phyloP scores from a whole-genome alignment of 2,888 invertebrate species.

The Torymus tubicola region DNA sequence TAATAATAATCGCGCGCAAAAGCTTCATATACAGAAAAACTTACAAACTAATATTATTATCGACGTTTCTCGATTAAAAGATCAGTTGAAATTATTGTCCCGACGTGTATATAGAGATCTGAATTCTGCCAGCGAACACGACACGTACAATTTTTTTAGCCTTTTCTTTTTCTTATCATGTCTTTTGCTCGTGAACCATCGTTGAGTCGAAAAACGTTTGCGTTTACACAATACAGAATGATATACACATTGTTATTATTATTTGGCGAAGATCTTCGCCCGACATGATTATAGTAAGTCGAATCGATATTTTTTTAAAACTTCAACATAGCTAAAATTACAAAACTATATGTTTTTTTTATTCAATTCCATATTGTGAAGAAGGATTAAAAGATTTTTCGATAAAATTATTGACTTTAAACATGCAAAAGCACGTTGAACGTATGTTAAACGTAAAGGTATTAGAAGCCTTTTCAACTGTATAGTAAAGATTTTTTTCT shows the following conservation, averaged over 20 bases:
- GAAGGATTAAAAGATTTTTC: too few relatives aligned
- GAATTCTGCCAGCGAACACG: slow-evolving; percentile 48
- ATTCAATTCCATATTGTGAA: not conserved
- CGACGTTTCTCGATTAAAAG: slow-evolving; percentile 23
- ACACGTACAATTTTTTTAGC: slow-evolving; percentile 33
- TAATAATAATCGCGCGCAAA: slow-evolving; percentile 17
- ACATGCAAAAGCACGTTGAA: not conserved
- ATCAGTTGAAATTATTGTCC: slow-evolving; percentile 46
- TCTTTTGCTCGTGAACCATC: slow-evolving; percentile 10
- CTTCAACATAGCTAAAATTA: not conserved
- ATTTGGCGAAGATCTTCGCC: not conserved
- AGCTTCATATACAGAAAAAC: slow-evolving; percentile 25
- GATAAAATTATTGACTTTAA: not conserved
- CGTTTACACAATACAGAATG: slow-evolving; percentile 18
- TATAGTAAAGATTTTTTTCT: too few relatives aligned
- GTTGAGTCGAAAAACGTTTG: slow-evolving; percentile 1
- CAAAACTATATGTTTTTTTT: not conserved
- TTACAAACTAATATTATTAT: slow-evolving; percentile 19
- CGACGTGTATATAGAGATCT: slow-evolving; percentile 26
- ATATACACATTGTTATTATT: slow-evolving; percentile 1
- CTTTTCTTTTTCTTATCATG: slow-evolving; percentile 18
- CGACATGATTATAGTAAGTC: not conserved
- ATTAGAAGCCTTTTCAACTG: too few relatives aligned
- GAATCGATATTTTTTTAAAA: not conserved
- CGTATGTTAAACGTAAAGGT: too few relatives aligned